Base-by-base conservation (phyloP, 2,888 invertebrate genomes). In the Zygaena filipendulae region DNA sequence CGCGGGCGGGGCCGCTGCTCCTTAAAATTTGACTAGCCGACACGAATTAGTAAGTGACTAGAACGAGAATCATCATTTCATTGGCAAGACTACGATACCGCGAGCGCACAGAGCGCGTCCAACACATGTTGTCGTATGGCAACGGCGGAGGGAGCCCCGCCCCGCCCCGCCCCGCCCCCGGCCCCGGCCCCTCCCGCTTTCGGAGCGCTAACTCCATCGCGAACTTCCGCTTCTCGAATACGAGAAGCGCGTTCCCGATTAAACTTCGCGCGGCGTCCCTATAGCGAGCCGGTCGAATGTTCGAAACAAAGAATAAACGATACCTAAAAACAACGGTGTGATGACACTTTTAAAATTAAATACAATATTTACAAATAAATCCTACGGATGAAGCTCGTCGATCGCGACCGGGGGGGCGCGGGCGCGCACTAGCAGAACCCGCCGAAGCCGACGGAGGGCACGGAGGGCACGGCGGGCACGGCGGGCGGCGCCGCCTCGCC, bases 11-110 rank as follows among this genome's bases (percentile, higher is more conserved):
- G 25, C n/a, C n/a, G n/a, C n/a, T n/a, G n/a, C n/a, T n/a, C n/a
- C n/a, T n/a, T n/a, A n/a, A n/a, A n/a, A n/a, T 60, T 64, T 75
- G 75, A 75, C 75, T 75, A 75, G 75, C 71, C 75, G 59, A 70
- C 68, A 70, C 68, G 62, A 66, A 63, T 66, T 55, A 62, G 64
- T 53, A 59, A 72, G 57, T 75, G 77, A 77, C 77, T 77, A 77
- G 77, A 75, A 68, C 68, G 52, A 63, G 69, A 66, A 58, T 67
- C 66, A n/a, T n/a, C n/a, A 53, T 52, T 56, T 51, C 58, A 58
- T 60, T 72, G 75, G 74, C 75, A 72, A 74, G 74, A 72, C 56
- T 59, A 51, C 52, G 7, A 16, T 48, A 46, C n/a, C n/a, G n/a
- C n/a, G n/a, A n/a, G n/a, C n/a, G n/a, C n/a, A n/a, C n/a, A 45